A percentile compares a stretch with the other conserved stretches of the same genome.
Evolutionary conservation across 2,797 vertebrate species (phyloP).

Genomic region (Falco rusticolus): DNA sequence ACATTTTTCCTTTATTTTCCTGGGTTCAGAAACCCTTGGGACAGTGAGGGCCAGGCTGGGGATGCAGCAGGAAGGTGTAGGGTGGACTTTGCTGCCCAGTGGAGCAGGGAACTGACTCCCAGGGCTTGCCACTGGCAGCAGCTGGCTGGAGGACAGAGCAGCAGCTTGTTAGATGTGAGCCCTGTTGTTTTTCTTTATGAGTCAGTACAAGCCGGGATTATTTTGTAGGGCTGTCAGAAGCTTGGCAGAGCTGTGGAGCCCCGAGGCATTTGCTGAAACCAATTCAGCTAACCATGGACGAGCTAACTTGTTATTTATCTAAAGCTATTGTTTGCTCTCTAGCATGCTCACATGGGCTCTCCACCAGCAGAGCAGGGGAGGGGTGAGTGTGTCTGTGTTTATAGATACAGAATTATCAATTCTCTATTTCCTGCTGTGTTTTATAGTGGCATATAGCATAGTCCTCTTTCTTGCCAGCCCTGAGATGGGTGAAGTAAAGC

Average conservation of each 20-base stretch:
- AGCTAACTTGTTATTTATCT: background rate
- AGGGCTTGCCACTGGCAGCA: fast-evolving
- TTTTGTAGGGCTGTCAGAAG: slow-evolving; percentile 12
- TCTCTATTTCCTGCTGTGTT: slow-evolving; percentile 1
- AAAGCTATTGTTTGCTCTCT: background rate
- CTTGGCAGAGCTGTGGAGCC: slow-evolving; percentile 39
- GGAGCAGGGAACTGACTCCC: background rate
- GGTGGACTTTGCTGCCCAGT: background rate
- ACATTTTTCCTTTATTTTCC: background rate
- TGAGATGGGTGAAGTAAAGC: slow-evolving; percentile 23
- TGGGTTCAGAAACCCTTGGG: background rate
- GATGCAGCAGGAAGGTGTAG: background rate
- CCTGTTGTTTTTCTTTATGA: slow-evolving; percentile 10
- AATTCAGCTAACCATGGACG: slow-evolving; percentile 26
- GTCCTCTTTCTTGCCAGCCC: slow-evolving; percentile 14
- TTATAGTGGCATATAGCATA: background rate
- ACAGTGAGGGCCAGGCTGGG: background rate
- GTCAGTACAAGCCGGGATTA: background rate
- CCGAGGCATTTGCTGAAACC: slow-evolving; percentile 49
- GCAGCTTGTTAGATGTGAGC: background rate
- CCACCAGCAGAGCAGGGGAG: background rate
- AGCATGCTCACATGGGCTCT: background rate
- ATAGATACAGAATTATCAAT: background rate
- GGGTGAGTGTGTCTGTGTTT: background rate
- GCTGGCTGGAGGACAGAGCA: background rate